Base-by-base conservation (phyloP, 2,113 vertebrate genomes). In the Phrynocephalus versicolor region DNA sequence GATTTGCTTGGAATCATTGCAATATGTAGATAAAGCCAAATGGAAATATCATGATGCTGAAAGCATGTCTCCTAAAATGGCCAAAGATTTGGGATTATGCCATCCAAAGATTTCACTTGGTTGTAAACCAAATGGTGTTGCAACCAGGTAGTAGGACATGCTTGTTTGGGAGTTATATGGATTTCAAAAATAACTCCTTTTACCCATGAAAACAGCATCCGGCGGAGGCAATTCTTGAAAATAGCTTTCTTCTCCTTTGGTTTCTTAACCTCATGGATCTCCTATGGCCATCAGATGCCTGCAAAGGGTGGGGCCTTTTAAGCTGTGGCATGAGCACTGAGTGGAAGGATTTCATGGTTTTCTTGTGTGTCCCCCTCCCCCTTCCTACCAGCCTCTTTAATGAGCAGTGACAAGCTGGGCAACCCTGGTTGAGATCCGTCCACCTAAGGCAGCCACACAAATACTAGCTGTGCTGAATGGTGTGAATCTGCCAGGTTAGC, bases 341-440 rank as follows among this genome's bases (percentile, higher is more conserved):
- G 76, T 15, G 41, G 69, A 84, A 88, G 70, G 70, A 58, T 45
- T 41, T 55, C 41, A 71, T 57, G 33, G 37, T 23, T 80, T 64
- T 76, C n/a, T 23, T 6, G n/a, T n/a, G n/a, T n/a, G n/a, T 33
- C 51, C 45, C 25, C 19, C 81, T 51, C 35, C n/a, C 55, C 27
- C 69, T 58, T 86, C 78, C 84, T 51, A 39, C 74, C 67, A 35
- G 45, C 72, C 76, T 82, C 79, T 75, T 76, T 67, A 86, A 82
- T 27, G 62, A 86, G 41, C 72, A 76, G 71, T 81, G 60, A 81
- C 41, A 33, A 86, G 85, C 71, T 45, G 35, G 70, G 74, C 79
- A 74, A 75, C 60, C 67, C 73, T 75, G 25, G 14, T 18, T 55
- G 79, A 51, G 74, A 75, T 41, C 62, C 71, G 58, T 86, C 79